Base-by-base conservation (phyloP, 2,113 vertebrate genomes). In the Romanogobio albipinnatus region DNA sequence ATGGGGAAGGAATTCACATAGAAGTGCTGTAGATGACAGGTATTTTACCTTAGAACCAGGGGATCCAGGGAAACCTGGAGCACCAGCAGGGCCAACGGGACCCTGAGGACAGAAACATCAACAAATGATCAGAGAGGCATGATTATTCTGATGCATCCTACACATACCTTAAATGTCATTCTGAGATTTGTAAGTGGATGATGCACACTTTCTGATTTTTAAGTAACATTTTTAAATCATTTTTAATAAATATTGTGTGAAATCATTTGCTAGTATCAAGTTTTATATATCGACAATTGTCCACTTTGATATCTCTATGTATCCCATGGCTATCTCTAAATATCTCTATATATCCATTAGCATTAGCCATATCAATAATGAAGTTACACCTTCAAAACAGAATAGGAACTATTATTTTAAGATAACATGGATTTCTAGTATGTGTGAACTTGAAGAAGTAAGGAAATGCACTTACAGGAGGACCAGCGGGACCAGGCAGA, bases 31-130 rank as follows among this genome's bases (percentile, higher is more conserved):
- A 82, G 47, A 15, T 78, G 19, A 82, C 19, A 58, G 22, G 10
- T 45, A 6, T 47, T 89, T 14, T 78, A 98, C 98, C 97, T 99
- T 99, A 9, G 97, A 88, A 89, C 98, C 98, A 19, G 98, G 97
- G 73, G 97, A 96, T 29, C 98, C 98, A 15, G 97, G 98, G 94
- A 99, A 99, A 80, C 98, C 98, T 6, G 97, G 98, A 29, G 96
- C 94, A 87, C 98, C 97, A 14, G 97, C 94, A 11, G 98, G 96
- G 90, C 97, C 98, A 2, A 98, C 95, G 5, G 98, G 97, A 86
- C 98, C 98, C 97, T 99, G 87, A 17, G 83, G 53, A 84, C 86
- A 88, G 85, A 64, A 85, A 73, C 79, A 53, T 77, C 26, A 73
- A 33, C 86, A 29, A 64, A 64, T 66, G 4, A 68, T 22, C 29